These are phyloP conservation scores for Cercopithecus diana DNA, from an alignment of 2,797 vertebrate species.

Conservation along the genomic window DNA sequence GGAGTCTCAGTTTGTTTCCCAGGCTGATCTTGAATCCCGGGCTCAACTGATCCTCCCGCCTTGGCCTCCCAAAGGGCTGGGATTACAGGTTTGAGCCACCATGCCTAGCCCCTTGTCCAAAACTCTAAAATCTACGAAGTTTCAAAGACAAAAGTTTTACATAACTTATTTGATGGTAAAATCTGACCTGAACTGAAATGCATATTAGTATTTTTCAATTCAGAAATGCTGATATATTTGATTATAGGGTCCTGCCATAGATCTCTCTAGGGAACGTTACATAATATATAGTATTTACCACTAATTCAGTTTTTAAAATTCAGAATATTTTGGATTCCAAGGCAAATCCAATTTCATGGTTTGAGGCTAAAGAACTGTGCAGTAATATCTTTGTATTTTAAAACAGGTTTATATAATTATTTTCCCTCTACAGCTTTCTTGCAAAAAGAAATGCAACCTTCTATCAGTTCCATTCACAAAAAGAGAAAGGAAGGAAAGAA, in stretches of 20 bases:
- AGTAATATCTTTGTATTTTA: background rate
- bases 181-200: background rate
- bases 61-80: too few relatives aligned
- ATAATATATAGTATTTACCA: background rate
- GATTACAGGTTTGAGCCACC: too few relatives aligned
- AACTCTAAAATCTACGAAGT: background rate
- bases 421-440: background rate
- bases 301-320: slow-evolving; percentile 25
- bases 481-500: background rate
- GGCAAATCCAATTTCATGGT: slow-evolving; percentile 14
- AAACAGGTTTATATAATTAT: background rate
- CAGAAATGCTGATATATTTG: background rate
- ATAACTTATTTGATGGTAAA: background rate
- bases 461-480: background rate
- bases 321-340: background rate
- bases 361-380: background rate
- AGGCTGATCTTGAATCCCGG: too few relatives aligned
- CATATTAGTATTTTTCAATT: background rate
- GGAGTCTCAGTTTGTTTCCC: too few relatives aligned
- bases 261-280: background rate
- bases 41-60: too few relatives aligned
- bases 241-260: background rate
- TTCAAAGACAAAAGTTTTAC: background rate
- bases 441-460: background rate
- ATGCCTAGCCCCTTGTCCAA: background rate